Evolutionary conservation across 2,797 vertebrate genomes (phyloP).

Genomic region (Nannoperca obscura): DNA sequence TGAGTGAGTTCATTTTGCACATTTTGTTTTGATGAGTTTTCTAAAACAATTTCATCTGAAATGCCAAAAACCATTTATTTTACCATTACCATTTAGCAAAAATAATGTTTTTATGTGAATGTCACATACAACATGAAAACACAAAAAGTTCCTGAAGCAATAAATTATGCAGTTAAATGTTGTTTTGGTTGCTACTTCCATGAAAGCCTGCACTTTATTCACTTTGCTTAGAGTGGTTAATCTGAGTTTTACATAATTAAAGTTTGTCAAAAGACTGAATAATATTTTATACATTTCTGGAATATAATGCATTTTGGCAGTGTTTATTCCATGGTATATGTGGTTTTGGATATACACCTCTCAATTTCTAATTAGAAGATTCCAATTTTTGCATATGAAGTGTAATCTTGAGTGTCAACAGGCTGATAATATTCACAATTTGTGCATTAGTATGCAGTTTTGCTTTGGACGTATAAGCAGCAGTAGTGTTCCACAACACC

Average conservation of each 20-base stretch:
- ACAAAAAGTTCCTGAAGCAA: too few relatives aligned
- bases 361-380: background rate
- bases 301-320: background rate
- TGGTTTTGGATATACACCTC: background rate
- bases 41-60: background rate
- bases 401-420: background rate
- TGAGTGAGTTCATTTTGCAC: background rate
- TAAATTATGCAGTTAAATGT: background rate
- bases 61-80: too few relatives aligned
- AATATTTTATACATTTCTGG: background rate
- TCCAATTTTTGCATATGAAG: background rate
- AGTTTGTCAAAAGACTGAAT: background rate
- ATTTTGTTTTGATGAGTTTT: background rate
- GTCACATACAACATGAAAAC: too few relatives aligned
- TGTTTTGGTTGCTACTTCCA: background rate
- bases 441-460: constrained; percentile 8
- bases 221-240: background rate
- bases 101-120: too few relatives aligned
- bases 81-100: too few relatives aligned
- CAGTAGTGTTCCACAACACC: background rate
- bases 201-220: background rate
- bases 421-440: background rate
- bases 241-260: background rate
- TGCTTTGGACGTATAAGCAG: constrained; percentile 21
- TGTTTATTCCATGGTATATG: background rate